Evolutionary conservation across 2,113 vertebrate genomes (phyloP), one percentile per base, ranked within the genome.

Genomic region (Tursiops truncatus): DNA sequence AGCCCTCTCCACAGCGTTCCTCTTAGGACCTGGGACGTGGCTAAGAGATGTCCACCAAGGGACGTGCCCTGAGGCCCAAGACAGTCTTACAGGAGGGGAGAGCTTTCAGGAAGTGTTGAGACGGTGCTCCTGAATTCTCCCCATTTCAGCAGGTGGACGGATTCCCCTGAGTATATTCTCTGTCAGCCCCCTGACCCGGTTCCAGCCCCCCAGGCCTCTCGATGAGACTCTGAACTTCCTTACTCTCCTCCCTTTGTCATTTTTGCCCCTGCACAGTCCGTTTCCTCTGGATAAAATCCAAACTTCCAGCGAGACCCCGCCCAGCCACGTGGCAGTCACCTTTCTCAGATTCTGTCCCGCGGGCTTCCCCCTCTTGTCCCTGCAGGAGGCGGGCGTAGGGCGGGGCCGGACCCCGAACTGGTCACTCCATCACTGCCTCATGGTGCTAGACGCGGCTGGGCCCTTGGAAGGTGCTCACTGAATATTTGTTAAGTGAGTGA

Each of bases 381-480:
- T 31, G 70, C 36, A 23, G 91, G 44, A 58, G n/a, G 31, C 8
- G 21, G 83, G 92, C 38, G 14, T 33, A 0, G 4, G 4, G 36
- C n/a, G 7, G n/a, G 7, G 9, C 38, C 6, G 21, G 47, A 5
- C 5, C 38, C 38, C 2, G 50, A 15, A 0, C 33, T 20, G 20
- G 26, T 15, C 80, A 2, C 13, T 41, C 41, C 21, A 6, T 18
- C 15, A 26, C 25, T 15, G 15, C n/a, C 38, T 26, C 8, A 0
- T 4, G 67, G 53, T 18, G 18, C 28, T 47, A 60, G 31, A 50
- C 63, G 17, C 9, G 17, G 26, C 6, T 21, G 21, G 76, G n/a
- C n/a, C 36, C 47, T 1, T 31, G 58, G 58, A 81, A 67, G 63
- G 21, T 31, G 3, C 89, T 73, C 4, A 0, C 3, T 18, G 15